Evolutionary conservation across 2,797 vertebrate species (phyloP).

Genomic region (Enteromius thamalakanensis): DNA sequence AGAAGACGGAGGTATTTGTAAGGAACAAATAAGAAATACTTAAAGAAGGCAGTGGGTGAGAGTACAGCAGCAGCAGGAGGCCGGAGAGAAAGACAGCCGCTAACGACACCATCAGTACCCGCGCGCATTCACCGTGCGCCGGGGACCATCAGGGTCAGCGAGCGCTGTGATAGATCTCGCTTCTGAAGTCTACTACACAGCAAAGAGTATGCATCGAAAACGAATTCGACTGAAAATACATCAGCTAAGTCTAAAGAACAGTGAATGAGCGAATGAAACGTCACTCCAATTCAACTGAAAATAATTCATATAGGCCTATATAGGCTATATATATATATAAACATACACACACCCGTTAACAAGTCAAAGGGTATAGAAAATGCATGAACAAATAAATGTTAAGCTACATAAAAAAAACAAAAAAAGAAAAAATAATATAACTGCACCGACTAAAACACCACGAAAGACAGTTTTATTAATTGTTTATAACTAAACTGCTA

Average conservation of each 20-base stretch:
- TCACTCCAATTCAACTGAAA: background rate
- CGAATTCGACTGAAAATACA: background rate
- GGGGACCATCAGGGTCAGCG: slow-evolving; percentile 32
- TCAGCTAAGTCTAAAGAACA: background rate
- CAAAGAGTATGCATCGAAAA: background rate
- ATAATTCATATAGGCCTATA: background rate
- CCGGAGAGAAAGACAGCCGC: slow-evolving; percentile 53
- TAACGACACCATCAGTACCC: slow-evolving; percentile 49
- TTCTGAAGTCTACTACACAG: slow-evolving; percentile 5
- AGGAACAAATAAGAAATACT: slow-evolving; percentile 50
- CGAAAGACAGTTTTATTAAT: background rate
- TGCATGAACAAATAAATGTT: background rate
- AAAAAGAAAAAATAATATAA: background rate
- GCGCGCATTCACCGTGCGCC: slow-evolving; percentile 42
- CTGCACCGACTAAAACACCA: background rate
- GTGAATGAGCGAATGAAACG: background rate
- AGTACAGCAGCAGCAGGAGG: slow-evolving; percentile 25
- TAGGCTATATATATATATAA: background rate
- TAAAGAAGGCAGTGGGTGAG: slow-evolving; percentile 31
- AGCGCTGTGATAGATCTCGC: slow-evolving; percentile 28
- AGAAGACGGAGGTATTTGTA: slow-evolving; percentile 52
- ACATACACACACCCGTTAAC: background rate
- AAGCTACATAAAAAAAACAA: background rate
- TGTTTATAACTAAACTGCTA: background rate
- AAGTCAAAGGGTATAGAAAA: background rate